phyloP scores from a whole-genome alignment of 1,140 invertebrate species.

The Euwallacea fornicatus region DNA sequence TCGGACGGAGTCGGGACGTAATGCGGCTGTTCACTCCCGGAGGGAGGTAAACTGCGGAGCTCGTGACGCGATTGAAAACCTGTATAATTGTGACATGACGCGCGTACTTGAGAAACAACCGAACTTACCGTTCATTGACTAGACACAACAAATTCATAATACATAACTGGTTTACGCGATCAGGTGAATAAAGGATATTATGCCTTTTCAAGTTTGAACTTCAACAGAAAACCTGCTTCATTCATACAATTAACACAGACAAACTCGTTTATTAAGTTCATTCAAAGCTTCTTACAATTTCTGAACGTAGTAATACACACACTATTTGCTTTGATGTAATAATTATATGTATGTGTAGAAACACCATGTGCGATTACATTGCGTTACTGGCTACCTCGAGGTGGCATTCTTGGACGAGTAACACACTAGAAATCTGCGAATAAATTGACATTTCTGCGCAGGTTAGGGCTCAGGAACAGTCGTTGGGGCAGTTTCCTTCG shows the following conservation, averaged over 20 bases:
- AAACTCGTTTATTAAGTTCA: constrained; percentile 34
- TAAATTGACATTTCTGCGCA: background rate
- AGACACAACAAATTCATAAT: constrained; percentile 16
- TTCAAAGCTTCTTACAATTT: constrained; percentile 30
- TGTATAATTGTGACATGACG: no score
- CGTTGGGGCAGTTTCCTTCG: background rate
- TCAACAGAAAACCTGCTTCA: constrained; percentile 32
- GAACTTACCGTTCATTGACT: constrained; percentile 1
- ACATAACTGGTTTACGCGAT: constrained; percentile 22
- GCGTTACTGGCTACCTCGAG: background rate
- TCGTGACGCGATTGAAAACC: no score
- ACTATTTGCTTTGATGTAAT: constrained; percentile 30
- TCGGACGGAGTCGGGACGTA: no score
- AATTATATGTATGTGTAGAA: constrained; percentile 18
- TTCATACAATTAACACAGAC: constrained; percentile 25
- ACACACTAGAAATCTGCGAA: background rate
- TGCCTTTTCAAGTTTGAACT: constrained; percentile 30
- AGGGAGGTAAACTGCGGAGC: no score
- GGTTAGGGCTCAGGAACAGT: background rate
- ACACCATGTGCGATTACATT: background rate
- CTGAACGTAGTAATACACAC: constrained; percentile 15
- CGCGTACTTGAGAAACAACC: background rate
- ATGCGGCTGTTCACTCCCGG: no score
- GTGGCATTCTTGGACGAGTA: background rate
- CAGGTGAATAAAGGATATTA: constrained; percentile 24